Percentiles rank a stretch among this genome's conserved stretches.
phyloP scores from a whole-genome alignment of 2,888 invertebrate genomes.

The Catocala fraxini region DNA sequence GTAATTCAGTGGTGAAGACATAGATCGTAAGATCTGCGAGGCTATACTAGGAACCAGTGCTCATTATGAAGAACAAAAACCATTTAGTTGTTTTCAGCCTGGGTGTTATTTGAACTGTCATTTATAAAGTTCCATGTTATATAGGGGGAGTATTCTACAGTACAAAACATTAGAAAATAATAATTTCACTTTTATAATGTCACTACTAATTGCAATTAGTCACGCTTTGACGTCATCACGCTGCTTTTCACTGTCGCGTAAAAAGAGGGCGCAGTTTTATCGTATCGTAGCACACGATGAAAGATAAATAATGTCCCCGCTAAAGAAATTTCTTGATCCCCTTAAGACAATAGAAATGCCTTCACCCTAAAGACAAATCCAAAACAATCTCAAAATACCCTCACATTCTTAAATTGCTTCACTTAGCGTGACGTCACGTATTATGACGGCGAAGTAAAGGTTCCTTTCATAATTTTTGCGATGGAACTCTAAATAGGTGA shows the following conservation, averaged over 20 bases:
- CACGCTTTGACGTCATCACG: conserved; percentile 11
- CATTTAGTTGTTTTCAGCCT: too few species aligned
- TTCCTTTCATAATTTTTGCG: neutral
- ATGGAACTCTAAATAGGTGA: neutral
- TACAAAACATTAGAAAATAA: too few species aligned
- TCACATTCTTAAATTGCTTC: conserved; percentile 33
- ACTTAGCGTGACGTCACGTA: conserved; percentile 43
- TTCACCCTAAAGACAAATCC: neutral
- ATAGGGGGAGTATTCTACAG: too few species aligned
- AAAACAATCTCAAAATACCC: conserved; percentile 22
- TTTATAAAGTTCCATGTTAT: too few species aligned
- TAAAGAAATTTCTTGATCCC: conserved; percentile 4
- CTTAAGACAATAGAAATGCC: conserved; percentile 5
- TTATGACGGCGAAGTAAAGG: conserved; percentile 10
- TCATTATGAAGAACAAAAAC: too few species aligned
- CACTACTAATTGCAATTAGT: conserved; percentile 9
- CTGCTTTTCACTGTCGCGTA: conserved; percentile 4
- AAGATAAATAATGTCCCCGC: conserved; percentile 4
- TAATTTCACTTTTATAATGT: neutral
- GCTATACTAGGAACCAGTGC: too few species aligned
- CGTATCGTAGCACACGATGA: conserved; percentile 9
- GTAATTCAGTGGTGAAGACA: too few species aligned
- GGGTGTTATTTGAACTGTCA: too few species aligned
- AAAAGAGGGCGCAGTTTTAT: conserved; percentile 12
- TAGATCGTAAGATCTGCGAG: too few species aligned